phyloP scores from a whole-genome alignment of 2,888 invertebrate species.

The Pseudeuparius sepicola region DNA sequence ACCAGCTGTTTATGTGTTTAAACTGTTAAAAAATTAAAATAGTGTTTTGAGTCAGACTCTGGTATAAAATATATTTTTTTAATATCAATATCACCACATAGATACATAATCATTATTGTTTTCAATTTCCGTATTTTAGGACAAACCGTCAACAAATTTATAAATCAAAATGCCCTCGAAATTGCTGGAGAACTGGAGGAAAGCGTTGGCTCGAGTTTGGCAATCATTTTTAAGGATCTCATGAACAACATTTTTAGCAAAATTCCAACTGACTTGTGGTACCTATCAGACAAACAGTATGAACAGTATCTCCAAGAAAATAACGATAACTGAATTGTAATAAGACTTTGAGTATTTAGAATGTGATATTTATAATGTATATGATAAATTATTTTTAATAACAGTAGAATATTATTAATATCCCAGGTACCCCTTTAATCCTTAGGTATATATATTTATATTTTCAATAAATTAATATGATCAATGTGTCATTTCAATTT shows the following conservation, averaged over 20 bases:
- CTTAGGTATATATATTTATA: too few species aligned
- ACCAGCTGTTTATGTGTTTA: too few species aligned
- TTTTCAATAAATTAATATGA: too few species aligned
- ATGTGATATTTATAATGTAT: too few species aligned
- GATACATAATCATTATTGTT: too few species aligned
- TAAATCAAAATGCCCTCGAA: conserved; percentile 49
- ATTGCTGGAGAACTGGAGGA: conserved; percentile 49
- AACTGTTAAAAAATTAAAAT: too few species aligned
- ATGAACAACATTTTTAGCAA: conserved; percentile 50
- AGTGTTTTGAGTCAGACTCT: neutral
- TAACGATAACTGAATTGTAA: conserved; percentile 7
- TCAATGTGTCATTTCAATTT: too few species aligned
- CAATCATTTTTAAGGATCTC: conserved; percentile 45
- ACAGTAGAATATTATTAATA: too few species aligned
- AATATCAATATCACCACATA: conserved; percentile 1
- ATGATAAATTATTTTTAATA: too few species aligned
- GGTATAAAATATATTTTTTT: neutral
- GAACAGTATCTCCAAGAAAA: conserved; percentile 21
- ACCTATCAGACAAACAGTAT: conserved; percentile 30
- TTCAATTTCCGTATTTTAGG: too few species aligned
- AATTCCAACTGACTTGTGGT: conserved; percentile 48
- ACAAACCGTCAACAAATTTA: conserved; percentile 46
- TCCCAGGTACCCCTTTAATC: too few species aligned
- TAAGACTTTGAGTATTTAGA: too few species aligned
- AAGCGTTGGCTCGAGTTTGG: conserved; percentile 45